phyloP scores from a whole-genome alignment of 2,888 invertebrate genomes.

The Rhagophthalmus giganteus region DNA sequence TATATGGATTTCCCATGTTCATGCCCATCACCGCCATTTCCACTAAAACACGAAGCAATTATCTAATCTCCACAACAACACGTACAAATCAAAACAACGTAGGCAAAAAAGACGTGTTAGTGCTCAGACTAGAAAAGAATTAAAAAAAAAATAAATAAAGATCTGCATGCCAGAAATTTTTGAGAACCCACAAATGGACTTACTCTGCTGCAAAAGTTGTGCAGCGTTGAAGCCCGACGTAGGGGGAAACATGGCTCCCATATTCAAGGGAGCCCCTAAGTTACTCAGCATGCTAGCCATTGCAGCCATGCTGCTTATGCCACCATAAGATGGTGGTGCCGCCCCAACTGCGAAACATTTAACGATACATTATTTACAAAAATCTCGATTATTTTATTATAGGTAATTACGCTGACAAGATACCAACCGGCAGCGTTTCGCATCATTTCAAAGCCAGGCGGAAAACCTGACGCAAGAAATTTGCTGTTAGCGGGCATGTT shows the following conservation, averaged over 20 bases:
- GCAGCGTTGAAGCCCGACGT: conserved; percentile 68
- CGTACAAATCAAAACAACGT: neutral
- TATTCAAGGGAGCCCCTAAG: conserved; percentile 53
- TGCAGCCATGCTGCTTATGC: conserved; percentile 56
- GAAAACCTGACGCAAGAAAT: conserved; percentile 58
- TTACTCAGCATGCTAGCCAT: conserved; percentile 57
- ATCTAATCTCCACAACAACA: neutral
- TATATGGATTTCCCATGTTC: conserved; percentile 48
- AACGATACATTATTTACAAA: too few relatives aligned
- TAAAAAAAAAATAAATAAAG: neutral
- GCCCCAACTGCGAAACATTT: conserved; percentile 36
- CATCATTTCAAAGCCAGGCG: conserved; percentile 62
- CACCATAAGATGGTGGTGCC: conserved; percentile 43
- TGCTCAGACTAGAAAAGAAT: neutral
- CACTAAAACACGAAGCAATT: conserved; percentile 56
- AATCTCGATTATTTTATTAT: too few relatives aligned
- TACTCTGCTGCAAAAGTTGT: conserved; percentile 84
- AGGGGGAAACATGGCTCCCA: conserved; percentile 49
- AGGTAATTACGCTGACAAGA: too few relatives aligned
- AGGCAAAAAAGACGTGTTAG: neutral
- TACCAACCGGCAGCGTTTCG: conserved; percentile 54
- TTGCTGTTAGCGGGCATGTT: conserved; percentile 47
- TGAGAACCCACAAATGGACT: conserved; percentile 55
- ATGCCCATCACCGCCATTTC: conserved; percentile 66
- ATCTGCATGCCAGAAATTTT: neutral